phyloP scores from a whole-genome alignment of 2,888 invertebrate species.

The Dryomyza anilis region DNA sequence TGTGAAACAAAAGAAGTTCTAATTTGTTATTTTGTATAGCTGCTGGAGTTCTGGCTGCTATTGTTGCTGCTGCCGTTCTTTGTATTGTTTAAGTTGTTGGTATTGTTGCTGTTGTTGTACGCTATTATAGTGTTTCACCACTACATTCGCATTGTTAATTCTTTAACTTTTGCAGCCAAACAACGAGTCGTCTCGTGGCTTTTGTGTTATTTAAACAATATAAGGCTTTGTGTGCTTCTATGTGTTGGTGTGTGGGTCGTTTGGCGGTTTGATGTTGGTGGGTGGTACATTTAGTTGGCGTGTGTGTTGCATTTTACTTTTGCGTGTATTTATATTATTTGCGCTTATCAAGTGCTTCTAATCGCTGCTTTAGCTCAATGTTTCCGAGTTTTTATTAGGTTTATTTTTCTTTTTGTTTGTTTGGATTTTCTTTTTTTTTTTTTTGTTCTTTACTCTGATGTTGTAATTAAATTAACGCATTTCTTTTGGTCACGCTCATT shows the following conservation, averaged over 20 bases:
- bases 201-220: neutral
- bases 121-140: neutral
- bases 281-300: too few relatives aligned
- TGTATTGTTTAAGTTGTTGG: neutral
- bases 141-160: neutral
- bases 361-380: neutral
- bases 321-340: constrained; percentile 6
- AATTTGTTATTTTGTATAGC: constrained; percentile 2
- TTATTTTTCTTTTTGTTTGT: neutral
- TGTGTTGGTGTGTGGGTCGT: too few relatives aligned
- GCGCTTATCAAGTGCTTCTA: constrained; percentile 10
- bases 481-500: neutral
- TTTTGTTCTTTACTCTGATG: neutral
- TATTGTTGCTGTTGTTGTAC: neutral
- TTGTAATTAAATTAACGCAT: constrained; percentile 16
- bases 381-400: too few relatives aligned
- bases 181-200: neutral
- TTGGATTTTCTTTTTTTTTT: neutral
- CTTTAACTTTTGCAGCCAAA: neutral
- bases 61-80: neutral
- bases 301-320: too few relatives aligned
- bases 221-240: too few relatives aligned
- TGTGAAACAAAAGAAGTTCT: constrained; percentile 1
- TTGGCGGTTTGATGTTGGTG: too few relatives aligned
- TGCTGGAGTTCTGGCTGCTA: neutral